Percentiles rank a stretch among this genome's conserved stretches.
Evolutionary conservation across 2,113 vertebrate genomes (phyloP).

Genomic region (Oncorhynchus tshawytscha): DNA sequence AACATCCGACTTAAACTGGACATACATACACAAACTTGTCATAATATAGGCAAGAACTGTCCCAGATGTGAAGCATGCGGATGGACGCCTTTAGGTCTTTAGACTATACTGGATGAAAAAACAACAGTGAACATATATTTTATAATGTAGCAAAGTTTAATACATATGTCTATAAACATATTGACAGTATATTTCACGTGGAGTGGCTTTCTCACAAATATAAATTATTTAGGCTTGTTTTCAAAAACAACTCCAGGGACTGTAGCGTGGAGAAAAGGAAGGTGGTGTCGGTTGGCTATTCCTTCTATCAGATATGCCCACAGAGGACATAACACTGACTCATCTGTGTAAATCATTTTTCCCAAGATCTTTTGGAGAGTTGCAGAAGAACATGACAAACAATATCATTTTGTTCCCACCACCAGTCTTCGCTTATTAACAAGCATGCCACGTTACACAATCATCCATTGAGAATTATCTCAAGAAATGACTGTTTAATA

Average conservation of each 20-base stretch:
- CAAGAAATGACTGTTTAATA: slow-evolving; percentile 51
- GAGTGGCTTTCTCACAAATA: slow-evolving; percentile 96
- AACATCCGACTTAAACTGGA: too few species aligned
- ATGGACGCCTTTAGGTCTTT: neutral
- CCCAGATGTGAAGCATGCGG: too few species aligned
- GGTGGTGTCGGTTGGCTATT: slow-evolving; percentile 43
- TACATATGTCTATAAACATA: slow-evolving; percentile 98
- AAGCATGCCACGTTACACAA: neutral
- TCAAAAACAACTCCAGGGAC: slow-evolving; percentile 62
- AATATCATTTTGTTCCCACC: slow-evolving; percentile 40
- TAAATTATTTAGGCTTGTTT: slow-evolving; percentile 88
- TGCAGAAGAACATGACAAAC: slow-evolving; percentile 23
- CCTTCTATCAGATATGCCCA: slow-evolving; percentile 32
- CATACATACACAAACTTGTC: too few species aligned
- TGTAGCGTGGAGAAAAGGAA: slow-evolving; percentile 44
- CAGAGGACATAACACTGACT: slow-evolving; percentile 18
- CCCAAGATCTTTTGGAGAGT: slow-evolving; percentile 20
- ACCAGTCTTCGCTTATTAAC: neutral
- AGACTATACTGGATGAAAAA: neutral
- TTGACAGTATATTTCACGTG: slow-evolving; percentile 93
- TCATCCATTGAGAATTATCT: slow-evolving; percentile 9
- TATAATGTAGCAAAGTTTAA: slow-evolving; percentile 98
- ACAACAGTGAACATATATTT: slow-evolving; percentile 66
- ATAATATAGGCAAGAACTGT: too few species aligned
- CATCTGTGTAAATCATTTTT: slow-evolving; percentile 17